Conservation (phyloP, 2,888 invertebrate species). For the Tetramorium bicarinatum region DNA sequence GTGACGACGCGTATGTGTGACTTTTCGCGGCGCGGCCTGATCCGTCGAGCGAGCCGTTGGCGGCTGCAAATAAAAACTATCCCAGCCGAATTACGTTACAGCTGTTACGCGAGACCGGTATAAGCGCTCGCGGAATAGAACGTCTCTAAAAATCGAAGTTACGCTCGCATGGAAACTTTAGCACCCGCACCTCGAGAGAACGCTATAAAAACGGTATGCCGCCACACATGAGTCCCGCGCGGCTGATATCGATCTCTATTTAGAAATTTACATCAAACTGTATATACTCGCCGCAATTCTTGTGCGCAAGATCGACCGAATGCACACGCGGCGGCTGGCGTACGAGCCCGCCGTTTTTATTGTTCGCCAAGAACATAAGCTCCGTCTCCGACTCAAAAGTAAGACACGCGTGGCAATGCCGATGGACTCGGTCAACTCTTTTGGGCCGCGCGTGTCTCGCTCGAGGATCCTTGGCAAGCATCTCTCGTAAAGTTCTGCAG, state of each 20-base stretch:
- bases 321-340: background rate
- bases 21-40: conserved; percentile 22
- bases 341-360: no score
- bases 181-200: background rate
- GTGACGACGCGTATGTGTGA: background rate
- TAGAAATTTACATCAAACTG: conserved; percentile 48
- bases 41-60: conserved; percentile 10
- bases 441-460: background rate
- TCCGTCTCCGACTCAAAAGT: background rate
- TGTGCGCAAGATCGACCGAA: conserved; percentile 23
- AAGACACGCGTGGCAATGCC: conserved; percentile 1
- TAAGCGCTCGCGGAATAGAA: background rate
- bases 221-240: background rate
- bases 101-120: background rate
- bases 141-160: conserved; percentile 14
- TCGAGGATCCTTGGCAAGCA: background rate
- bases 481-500: background rate
- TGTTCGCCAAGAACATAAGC: conserved; percentile 1
- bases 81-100: background rate
- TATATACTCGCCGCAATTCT: conserved; percentile 16
- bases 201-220: conserved; percentile 20
- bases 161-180: background rate
- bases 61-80: conserved; percentile 17
- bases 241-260: conserved; percentile 52
- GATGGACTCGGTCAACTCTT: conserved; percentile 19